Evolutionary conservation across 2,888 invertebrate species (phyloP), one percentile per base, ranked within the genome.

Genomic region (Plagodis dolabraria): DNA sequence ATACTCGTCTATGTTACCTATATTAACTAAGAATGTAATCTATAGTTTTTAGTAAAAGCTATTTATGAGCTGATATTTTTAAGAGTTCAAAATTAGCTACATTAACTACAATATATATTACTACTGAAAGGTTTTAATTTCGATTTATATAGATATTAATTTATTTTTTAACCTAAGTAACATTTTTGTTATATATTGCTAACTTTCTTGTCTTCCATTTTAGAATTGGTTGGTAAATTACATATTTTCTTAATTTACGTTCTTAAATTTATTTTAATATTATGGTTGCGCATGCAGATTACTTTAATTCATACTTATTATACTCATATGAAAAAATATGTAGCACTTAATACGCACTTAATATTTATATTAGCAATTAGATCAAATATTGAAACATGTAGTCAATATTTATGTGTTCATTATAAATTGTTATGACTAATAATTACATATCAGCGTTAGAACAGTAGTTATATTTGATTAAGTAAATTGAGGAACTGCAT

Each of bases 401-500:
- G 48, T 49, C 45, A 54, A 58, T 40, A 60, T 57, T 59, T 62
- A 50, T 64, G 64, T 65, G 63, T 57, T 50, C 58, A 61, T 52
- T 61, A 60, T 49, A 64, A 56, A 68, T 66, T 57, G 64, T 67
- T 67, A 65, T 60, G 59, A 64, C 65, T 56, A 56, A 63, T 64
- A 67, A 67, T 68, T 67, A 68, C 54, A 68, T 63, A 66, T 63
- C 64, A 65, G 50, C 54, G 53, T 47, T 63, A 53, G 36, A 52
- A 64, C 63, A 57, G 57, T 60, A 65, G 63, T 59, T 57, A 69
- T 60, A 69, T 61, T 69, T 64, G 63, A 63, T 56, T 57, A 63
- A 55, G 56, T 65, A 61, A 67, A 64, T 63, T 69, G 63, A 69
- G 69, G 69, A 69, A 67, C 63, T 63, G 63, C 64, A 68, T 71